Evolutionary conservation across 2,113 vertebrate genomes (phyloP).

Genomic region (Syngnathus typhle): DNA sequence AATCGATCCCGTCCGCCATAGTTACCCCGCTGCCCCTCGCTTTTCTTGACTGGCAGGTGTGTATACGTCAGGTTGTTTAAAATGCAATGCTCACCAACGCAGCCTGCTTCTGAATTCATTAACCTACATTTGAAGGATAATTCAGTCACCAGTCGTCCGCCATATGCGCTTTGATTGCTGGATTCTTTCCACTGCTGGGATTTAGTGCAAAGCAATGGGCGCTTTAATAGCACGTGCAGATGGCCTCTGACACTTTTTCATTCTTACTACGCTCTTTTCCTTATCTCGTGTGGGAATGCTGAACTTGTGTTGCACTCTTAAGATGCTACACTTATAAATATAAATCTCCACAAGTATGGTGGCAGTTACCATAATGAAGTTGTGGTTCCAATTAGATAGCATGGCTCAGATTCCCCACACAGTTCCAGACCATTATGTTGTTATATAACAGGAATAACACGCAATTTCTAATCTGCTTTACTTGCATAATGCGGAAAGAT

Average conservation of each 20-base stretch:
- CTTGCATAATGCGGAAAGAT: slow-evolving; percentile 17
- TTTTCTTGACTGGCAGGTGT: slow-evolving; percentile 54
- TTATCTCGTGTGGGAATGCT: slow-evolving; percentile 38
- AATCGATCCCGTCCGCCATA: slow-evolving; percentile 33
- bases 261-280: slow-evolving; percentile 41
- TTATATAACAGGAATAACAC: slow-evolving; percentile 42
- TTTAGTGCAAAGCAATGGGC: slow-evolving; percentile 46
- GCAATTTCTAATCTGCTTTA: slow-evolving; percentile 30
- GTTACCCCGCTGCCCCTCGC: not conserved
- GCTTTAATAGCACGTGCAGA: slow-evolving; percentile 61
- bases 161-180: slow-evolving; percentile 68
- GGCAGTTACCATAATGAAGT: slow-evolving; percentile 44
- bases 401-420: slow-evolving; percentile 18
- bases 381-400: slow-evolving; percentile 31
- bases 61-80: slow-evolving; percentile 50
- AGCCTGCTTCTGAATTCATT: slow-evolving; percentile 66
- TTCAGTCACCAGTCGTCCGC: slow-evolving; percentile 49
- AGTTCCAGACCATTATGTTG: slow-evolving; percentile 23
- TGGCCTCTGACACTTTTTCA: slow-evolving; percentile 51
- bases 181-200: slow-evolving; percentile 59
- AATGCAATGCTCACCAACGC: slow-evolving; percentile 44
- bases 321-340: slow-evolving; percentile 34
- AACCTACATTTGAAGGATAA: slow-evolving; percentile 70
- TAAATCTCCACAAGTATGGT: slow-evolving; percentile 32
- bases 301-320: slow-evolving; percentile 39